Percentiles rank a stretch among this genome's conserved stretches.
phyloP scores from a whole-genome alignment of 1,140 invertebrate genomes.

The Drosophila yakuba region DNA sequence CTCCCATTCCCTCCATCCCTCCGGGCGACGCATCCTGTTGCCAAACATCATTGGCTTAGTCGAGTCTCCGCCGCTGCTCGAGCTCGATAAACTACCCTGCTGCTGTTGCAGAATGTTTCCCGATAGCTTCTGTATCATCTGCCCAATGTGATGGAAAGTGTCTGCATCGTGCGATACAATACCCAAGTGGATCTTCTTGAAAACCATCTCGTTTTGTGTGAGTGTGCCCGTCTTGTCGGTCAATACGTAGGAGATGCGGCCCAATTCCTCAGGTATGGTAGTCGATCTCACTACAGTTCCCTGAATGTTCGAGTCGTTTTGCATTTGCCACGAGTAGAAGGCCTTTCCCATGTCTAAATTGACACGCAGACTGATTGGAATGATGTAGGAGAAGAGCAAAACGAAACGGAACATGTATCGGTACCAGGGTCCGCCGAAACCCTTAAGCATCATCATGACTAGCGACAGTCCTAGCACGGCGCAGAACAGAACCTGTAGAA shows the following conservation, averaged over 20 bases:
- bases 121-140: conserved; percentile 84
- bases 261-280: conserved; percentile 99
- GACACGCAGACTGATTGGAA: conserved; percentile 98
- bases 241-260: conserved; percentile 96
- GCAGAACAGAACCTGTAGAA: conserved; percentile 91
- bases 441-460: conserved; percentile 98
- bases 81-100: conserved; percentile 62
- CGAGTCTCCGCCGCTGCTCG: conserved; percentile 77
- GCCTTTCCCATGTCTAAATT: conserved; percentile 99
- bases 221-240: conserved; percentile 99
- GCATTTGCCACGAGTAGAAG: conserved; percentile 98
- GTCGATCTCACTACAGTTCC: conserved; percentile 99
- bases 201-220: conserved; percentile 99
- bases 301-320: conserved; percentile 95
- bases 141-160: conserved; percentile 88
- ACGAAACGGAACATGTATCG: conserved; percentile 98
- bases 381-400: conserved; percentile 99
- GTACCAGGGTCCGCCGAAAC: conserved; percentile 98
- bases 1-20: conserved; percentile 93
- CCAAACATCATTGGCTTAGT: conserved; percentile 72
- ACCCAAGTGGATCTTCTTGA: conserved; percentile 96
- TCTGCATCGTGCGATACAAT: conserved; percentile 94
- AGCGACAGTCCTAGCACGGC: conserved; percentile 96
- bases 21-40: conserved; percentile 87
- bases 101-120: conserved; percentile 62